These are phyloP conservation scores for Stictonetta naevosa DNA, from an alignment of 2,113 vertebrate genomes.

Conservation along the genomic window DNA sequence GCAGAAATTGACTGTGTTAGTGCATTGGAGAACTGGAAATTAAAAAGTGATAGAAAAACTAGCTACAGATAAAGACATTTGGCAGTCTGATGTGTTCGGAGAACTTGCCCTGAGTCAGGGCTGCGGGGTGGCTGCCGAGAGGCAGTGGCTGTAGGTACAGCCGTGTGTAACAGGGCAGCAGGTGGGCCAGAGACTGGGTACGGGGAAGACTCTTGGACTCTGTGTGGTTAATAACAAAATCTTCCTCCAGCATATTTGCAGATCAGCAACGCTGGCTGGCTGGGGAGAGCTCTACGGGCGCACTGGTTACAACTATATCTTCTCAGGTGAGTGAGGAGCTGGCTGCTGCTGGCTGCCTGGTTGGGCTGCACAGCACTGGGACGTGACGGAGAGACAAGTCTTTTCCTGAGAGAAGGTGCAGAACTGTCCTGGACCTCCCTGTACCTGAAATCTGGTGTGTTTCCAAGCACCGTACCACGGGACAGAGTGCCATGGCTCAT, in stretches of 20 bases:
- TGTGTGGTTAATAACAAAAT: background rate
- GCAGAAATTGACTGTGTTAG: background rate
- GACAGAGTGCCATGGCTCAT: background rate
- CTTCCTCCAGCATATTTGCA: slow-evolving; percentile 91
- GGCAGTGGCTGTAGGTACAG: background rate
- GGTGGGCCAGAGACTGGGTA: background rate
- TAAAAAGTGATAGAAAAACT: background rate
- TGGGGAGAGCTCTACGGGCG: slow-evolving; percentile 98
- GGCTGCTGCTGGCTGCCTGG: background rate
- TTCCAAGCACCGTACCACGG: background rate
- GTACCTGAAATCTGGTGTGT: rapidly evolving
- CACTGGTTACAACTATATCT: slow-evolving; percentile 98
- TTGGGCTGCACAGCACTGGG: background rate
- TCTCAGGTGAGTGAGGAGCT: slow-evolving; percentile 87
- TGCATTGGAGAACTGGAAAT: background rate
- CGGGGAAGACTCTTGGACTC: background rate
- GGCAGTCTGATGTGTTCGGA: background rate
- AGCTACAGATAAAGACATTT: background rate
- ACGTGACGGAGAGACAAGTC: rapidly evolving
- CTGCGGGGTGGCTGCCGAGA: background rate
- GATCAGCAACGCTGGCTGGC: slow-evolving; percentile 94
- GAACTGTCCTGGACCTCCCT: background rate
- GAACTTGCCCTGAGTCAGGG: background rate
- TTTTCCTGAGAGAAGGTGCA: background rate
- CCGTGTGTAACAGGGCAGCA: background rate